A percentile compares a stretch with the other conserved stretches of the same genome.
Conservation (phyloP, 2,888 invertebrate species). For the Cephus pygmeus region DNA sequence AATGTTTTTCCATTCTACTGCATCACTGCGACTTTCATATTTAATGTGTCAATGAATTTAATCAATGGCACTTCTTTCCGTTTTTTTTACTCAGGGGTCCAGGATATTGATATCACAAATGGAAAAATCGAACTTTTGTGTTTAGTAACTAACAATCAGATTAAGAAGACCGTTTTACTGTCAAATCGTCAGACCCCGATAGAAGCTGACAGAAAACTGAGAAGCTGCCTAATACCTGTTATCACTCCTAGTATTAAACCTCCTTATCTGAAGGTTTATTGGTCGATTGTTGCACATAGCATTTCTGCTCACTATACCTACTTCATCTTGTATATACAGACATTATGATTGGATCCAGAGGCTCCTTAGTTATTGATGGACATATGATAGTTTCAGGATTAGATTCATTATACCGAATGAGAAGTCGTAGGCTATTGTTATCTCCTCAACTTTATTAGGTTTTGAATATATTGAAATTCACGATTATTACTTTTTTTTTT, state of each 20-base stretch:
- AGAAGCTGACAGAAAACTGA: not conserved
- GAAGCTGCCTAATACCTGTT: not conserved
- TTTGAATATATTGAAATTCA: too few relatives aligned
- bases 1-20: not conserved
- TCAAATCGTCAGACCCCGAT: not conserved
- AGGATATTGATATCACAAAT: not conserved
- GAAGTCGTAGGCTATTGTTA: not conserved
- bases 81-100: not conserved
- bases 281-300: conserved; percentile 18
- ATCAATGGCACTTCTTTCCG: not conserved
- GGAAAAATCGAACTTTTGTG: not conserved
- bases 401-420: not conserved
- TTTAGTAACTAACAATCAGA: not conserved
- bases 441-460: too few relatives aligned
- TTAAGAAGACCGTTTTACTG: not conserved
- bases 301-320: not conserved
- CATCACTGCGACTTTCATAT: not conserved
- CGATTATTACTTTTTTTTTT: not conserved
- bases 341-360: too few relatives aligned
- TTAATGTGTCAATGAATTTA: not conserved
- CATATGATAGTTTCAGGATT: too few relatives aligned
- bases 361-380: too few relatives aligned
- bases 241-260: not conserved
- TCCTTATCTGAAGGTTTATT: conserved; percentile 31
- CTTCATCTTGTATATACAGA: not conserved